Conservation (phyloP, 2,888 invertebrate genomes). For the Theretra japonica region DNA sequence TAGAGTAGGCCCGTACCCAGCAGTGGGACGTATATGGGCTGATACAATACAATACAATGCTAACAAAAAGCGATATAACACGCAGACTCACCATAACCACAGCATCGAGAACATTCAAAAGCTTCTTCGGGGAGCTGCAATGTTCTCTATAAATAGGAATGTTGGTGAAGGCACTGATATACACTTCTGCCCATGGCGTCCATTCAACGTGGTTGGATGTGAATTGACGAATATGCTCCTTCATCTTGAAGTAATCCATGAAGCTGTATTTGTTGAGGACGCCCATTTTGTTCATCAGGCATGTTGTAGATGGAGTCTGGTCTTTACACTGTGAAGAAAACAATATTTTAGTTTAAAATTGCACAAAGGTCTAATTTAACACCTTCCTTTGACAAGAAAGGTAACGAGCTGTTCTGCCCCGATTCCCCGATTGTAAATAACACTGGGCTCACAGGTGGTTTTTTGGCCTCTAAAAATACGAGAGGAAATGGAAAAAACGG, state of each 20-base stretch:
- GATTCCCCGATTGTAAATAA: too few species aligned
- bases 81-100: conserved; percentile 67
- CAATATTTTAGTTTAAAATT: not conserved
- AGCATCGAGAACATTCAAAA: conserved; percentile 71
- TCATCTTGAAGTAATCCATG: conserved; percentile 75
- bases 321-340: conserved; percentile 62
- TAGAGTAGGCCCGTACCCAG: too few species aligned
- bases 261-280: conserved; percentile 71
- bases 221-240: conserved; percentile 61
- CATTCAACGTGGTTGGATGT: conserved; percentile 49
- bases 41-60: too few species aligned
- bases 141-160: conserved; percentile 62
- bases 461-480: too few species aligned
- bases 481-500: too few species aligned
- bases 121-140: conserved; percentile 68
- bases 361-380: too few species aligned
- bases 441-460: too few species aligned
- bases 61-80: not conserved
- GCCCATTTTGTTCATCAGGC: conserved; percentile 68
- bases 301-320: conserved; percentile 58
- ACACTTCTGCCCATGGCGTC: conserved; percentile 50
- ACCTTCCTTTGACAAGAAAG: too few species aligned
- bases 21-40: too few species aligned
- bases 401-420: too few species aligned
- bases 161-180: conserved; percentile 55